Base-by-base conservation (phyloP, 2,888 invertebrate genomes). In the Nemurella pictetii region DNA sequence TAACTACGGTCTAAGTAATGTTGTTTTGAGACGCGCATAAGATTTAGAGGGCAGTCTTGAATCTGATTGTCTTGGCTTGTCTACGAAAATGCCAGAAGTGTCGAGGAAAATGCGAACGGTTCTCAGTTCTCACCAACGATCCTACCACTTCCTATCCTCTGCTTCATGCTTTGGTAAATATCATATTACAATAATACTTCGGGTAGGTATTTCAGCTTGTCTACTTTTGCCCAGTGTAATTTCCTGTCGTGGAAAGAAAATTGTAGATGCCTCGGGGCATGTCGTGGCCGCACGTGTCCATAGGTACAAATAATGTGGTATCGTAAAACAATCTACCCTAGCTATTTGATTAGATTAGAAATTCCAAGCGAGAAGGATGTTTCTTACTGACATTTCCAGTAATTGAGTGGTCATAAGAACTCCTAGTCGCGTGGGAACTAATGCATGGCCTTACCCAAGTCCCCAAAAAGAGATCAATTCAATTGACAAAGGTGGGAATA, bases 31-130 rank as follows among this genome's bases (percentile, higher is more conserved):
- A 75, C 75, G 28, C 12, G 7, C 28, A 26, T 25, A 75, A 75
- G 75, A 75, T 75, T 75, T 75, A 75, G 75, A n/a, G 75, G 55
- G 28, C 75, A 75, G 75, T 27, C 75, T 75, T 75, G 75, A 75
- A 75, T 75, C 75, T 75, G 75, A 75, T 75, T 75, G 75, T 75
- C 75, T 75, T 9, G 75, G 26, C 75, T 75, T 75, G 75, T 75
- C 75, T 75, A 75, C 75, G 26, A 75, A 55, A 75, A 75, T 75
- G 75, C 75, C 75, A 26, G 75, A 75, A 75, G 75, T 75, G 75
- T 75, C 27, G 5, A 5, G 26, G 75, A 75, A 75, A 75, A 75
- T 4, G 75, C 28, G 26, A 75, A 1, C 27, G 27, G 75, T 75
- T 12, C 9, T 5, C 20, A 74, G 74, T 5, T 4, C 74, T 25